A percentile compares a stretch with the other conserved stretches of the same genome.
phyloP scores from a whole-genome alignment of 2,797 vertebrate species.

The Sebastes miniatus region DNA sequence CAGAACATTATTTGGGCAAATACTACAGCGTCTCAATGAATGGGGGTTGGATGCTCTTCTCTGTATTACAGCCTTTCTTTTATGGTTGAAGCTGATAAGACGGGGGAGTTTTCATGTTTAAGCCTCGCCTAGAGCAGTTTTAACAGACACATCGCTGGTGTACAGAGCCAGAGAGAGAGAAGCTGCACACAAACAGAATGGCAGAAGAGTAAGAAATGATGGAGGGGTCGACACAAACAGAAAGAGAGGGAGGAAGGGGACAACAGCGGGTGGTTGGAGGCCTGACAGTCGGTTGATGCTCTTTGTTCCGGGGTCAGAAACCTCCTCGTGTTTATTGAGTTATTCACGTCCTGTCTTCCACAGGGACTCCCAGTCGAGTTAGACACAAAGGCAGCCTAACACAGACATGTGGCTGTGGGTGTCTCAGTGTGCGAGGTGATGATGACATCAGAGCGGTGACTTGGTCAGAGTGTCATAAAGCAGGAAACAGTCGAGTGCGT shows the following conservation, averaged over 20 bases:
- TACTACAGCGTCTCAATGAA: neutral
- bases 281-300: conserved; percentile 1
- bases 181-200: neutral
- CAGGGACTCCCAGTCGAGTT: conserved; percentile 20
- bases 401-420: neutral
- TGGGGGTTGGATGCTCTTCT: neutral
- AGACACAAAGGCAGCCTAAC: conserved; percentile 22
- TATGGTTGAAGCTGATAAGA: conserved; percentile 37
- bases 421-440: neutral
- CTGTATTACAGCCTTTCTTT: neutral
- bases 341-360: conserved; percentile 19
- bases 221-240: neutral
- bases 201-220: neutral
- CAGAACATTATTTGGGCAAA: neutral
- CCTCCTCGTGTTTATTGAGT: conserved; percentile 30
- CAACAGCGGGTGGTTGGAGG: neutral
- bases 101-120: neutral
- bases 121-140: neutral
- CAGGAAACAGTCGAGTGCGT: neutral
- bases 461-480: neutral
- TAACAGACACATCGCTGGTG: neutral
- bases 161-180: neutral
- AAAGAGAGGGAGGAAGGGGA: neutral
- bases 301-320: conserved; percentile 42
- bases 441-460: conserved; percentile 30